phyloP scores from a whole-genome alignment of 2,888 invertebrate species.

The Copidosoma aretas region DNA sequence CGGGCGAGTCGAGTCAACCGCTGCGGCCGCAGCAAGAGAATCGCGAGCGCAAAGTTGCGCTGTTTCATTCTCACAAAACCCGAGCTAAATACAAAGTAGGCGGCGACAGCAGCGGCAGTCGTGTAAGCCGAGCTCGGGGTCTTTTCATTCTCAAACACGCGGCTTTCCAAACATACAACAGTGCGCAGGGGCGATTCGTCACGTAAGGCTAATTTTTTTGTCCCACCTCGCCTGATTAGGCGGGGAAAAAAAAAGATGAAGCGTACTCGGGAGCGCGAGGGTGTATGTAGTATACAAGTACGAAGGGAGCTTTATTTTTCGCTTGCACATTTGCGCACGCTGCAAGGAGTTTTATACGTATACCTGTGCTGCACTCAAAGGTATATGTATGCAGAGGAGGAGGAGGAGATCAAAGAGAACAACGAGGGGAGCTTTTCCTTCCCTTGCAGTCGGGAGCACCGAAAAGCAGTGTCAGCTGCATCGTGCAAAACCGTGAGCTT shows the following conservation, averaged over 20 bases:
- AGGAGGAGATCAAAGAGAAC: conserved; percentile 55
- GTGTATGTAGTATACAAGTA: background rate
- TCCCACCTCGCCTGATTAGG: background rate
- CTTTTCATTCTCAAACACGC: conserved; percentile 38
- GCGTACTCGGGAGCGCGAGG: conserved; percentile 5
- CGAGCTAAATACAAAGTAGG: no score
- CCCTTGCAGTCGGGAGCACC: background rate
- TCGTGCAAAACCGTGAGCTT: conserved; percentile 26
- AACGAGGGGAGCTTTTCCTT: conserved; percentile 39
- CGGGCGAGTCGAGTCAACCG: no score
- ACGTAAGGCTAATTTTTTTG: no score
- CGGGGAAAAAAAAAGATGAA: conserved; percentile 5
- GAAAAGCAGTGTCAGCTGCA: conserved; percentile 58
- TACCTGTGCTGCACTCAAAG: no score
- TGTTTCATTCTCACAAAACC: no score
- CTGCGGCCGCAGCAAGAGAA: no score
- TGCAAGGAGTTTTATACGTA: no score
- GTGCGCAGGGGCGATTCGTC: no score
- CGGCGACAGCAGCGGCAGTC: no score
- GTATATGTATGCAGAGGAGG: conserved; percentile 17
- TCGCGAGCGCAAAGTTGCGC: no score
- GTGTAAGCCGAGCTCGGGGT: conserved; percentile 4
- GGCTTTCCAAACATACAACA: background rate
- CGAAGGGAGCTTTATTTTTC: background rate
- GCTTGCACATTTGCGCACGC: no score